phyloP scores from a whole-genome alignment of 2,797 vertebrate genomes.

The Spea hammondii region DNA sequence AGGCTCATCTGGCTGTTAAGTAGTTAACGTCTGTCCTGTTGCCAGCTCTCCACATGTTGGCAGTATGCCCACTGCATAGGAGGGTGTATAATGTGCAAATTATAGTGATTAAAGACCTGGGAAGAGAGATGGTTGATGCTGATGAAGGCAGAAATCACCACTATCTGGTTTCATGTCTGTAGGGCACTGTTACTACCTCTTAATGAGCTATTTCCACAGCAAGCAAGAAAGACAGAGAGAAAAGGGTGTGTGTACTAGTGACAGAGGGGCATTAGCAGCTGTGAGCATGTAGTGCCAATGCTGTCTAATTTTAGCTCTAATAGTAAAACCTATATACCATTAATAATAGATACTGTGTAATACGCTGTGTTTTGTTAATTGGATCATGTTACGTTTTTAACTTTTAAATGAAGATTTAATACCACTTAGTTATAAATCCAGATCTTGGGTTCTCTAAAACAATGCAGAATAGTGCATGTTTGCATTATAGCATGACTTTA shows the following conservation, averaged over 20 bases:
- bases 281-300: neutral
- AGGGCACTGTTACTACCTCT: slow-evolving; percentile 20
- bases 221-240: neutral
- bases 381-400: no score
- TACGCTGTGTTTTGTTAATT: no score
- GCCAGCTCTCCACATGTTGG: slow-evolving; percentile 16
- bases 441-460: no score
- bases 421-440: no score
- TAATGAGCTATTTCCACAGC: slow-evolving; percentile 6
- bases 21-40: slow-evolving; percentile 10
- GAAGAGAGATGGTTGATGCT: slow-evolving; percentile 10
- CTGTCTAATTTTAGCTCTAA: neutral
- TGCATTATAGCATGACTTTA: no score
- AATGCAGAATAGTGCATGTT: no score
- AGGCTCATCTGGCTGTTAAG: slow-evolving; percentile 13
- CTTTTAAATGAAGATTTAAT: no score
- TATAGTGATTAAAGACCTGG: slow-evolving; percentile 35
- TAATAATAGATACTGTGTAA: neutral
- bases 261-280: neutral
- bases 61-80: slow-evolving; percentile 20
- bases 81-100: slow-evolving; percentile 13
- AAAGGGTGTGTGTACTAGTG: neutral
- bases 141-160: slow-evolving; percentile 37
- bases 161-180: slow-evolving; percentile 27
- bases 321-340: neutral